Percentiles rank a stretch among this genome's conserved stretches.
phyloP scores from a whole-genome alignment of 2,888 invertebrate genomes.

The Cosmia trapezina region DNA sequence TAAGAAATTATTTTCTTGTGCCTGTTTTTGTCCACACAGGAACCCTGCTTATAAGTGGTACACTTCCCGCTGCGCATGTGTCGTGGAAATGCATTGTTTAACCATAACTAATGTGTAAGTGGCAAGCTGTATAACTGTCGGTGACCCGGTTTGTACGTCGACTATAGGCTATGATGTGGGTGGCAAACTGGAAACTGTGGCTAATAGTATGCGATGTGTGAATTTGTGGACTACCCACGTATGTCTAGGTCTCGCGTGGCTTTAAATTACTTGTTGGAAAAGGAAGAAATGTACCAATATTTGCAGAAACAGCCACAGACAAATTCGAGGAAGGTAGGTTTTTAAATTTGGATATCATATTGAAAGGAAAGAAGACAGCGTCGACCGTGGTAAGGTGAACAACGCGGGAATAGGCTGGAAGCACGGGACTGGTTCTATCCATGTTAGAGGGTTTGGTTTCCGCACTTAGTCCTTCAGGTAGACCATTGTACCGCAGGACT shows the following conservation, averaged over 20 bases:
- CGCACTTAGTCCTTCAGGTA: too few relatives aligned
- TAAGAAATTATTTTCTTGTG: conserved; percentile 37
- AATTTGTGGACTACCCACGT: conserved; percentile 28
- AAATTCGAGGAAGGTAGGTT: too few relatives aligned
- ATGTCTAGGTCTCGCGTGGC: neutral
- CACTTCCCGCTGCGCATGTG: conserved; percentile 13
- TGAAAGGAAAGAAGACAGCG: too few relatives aligned
- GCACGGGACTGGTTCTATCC: too few relatives aligned
- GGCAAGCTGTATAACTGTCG: conserved; percentile 41
- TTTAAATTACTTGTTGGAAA: neutral
- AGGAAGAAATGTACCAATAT: too few relatives aligned
- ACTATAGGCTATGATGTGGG: conserved; percentile 47
- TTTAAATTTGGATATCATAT: too few relatives aligned
- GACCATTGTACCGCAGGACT: neutral
- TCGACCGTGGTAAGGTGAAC: too few relatives aligned
- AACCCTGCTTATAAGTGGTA: conserved; percentile 20
- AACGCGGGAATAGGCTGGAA: too few relatives aligned
- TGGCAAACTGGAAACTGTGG: conserved; percentile 17
- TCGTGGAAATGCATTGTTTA: conserved; percentile 53
- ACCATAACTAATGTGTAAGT: conserved; percentile 55
- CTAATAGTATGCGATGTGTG: conserved; percentile 24
- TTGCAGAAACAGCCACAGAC: too few relatives aligned
- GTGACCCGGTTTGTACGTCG: conserved; percentile 54
- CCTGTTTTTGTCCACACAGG: conserved; percentile 33
- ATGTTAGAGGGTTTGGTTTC: too few relatives aligned